Percentiles rank a stretch among this genome's conserved stretches.
Conservation (phyloP, 2,113 vertebrate genomes). For the Bucco capensis region DNA sequence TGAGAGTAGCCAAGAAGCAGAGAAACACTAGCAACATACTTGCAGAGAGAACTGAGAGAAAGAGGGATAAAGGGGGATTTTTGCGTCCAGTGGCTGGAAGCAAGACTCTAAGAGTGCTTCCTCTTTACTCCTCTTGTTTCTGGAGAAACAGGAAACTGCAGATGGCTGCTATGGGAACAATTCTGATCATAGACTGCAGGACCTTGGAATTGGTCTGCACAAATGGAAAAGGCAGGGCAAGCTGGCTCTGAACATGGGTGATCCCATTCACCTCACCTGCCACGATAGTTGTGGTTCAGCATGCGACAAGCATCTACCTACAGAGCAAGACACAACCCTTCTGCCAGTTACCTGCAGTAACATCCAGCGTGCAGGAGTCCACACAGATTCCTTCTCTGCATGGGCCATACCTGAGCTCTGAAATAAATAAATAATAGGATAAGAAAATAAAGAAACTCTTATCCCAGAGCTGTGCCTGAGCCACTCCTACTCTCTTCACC, state of each 20-base stretch:
- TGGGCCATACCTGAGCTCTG: fast-evolving
- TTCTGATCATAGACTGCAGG: background rate
- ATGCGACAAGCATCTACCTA: fast-evolving
- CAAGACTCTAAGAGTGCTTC: background rate
- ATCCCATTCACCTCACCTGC: fast-evolving
- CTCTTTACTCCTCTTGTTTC: background rate
- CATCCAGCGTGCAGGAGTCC: fast-evolving
- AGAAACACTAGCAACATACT: background rate
- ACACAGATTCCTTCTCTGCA: background rate
- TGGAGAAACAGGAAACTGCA: background rate
- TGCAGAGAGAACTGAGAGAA: background rate
- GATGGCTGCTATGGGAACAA: background rate
- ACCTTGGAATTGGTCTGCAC: background rate
- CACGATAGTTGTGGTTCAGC: background rate
- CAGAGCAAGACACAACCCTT: fast-evolving
- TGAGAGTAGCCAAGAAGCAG: background rate
- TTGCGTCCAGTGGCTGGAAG: background rate
- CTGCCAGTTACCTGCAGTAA: background rate
- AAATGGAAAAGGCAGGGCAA: background rate
- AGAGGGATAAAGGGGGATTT: background rate
- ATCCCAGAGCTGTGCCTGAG: background rate
- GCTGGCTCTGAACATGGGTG: background rate
- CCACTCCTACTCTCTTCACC: background rate
- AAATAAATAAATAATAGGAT: background rate
- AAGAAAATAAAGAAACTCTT: background rate